These are phyloP conservation scores for Butorides virescens DNA, from an alignment of 2,113 vertebrate species.

Conservation along the genomic window DNA sequence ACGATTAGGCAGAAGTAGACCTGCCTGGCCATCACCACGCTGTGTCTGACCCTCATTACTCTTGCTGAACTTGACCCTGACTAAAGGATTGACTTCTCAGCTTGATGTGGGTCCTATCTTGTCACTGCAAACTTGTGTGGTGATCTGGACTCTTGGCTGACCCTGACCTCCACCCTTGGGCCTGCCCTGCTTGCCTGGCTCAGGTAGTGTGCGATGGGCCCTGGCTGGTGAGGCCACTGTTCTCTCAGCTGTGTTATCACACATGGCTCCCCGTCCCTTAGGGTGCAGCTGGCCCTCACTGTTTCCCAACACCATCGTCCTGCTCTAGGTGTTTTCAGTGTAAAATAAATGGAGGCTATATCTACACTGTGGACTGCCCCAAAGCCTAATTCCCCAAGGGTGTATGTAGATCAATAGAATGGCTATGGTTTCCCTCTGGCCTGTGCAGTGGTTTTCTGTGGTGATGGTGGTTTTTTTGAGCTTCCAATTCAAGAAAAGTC, in stretches of 20 bases:
- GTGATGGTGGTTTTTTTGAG: neutral
- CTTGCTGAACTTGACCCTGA: neutral
- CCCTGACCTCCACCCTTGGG: neutral
- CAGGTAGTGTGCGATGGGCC: neutral
- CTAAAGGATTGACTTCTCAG: neutral
- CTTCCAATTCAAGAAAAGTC: neutral
- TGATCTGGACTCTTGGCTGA: neutral
- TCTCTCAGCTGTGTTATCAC: neutral
- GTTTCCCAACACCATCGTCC: neutral
- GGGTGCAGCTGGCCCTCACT: neutral
- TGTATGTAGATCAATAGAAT: neutral
- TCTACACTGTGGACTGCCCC: neutral
- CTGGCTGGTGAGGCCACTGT: neutral
- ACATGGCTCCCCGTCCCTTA: neutral
- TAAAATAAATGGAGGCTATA: neutral
- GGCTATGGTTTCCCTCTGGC: neutral
- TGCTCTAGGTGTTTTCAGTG: neutral
- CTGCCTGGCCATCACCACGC: neutral
- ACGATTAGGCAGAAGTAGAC: neutral
- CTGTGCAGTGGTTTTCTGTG: neutral
- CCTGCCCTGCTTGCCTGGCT: neutral
- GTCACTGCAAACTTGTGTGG: neutral
- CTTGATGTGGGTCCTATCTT: neutral
- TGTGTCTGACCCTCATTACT: neutral
- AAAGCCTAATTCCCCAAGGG: neutral